Conservation (phyloP, 2,113 vertebrate genomes). For the Calidris pygmaea region DNA sequence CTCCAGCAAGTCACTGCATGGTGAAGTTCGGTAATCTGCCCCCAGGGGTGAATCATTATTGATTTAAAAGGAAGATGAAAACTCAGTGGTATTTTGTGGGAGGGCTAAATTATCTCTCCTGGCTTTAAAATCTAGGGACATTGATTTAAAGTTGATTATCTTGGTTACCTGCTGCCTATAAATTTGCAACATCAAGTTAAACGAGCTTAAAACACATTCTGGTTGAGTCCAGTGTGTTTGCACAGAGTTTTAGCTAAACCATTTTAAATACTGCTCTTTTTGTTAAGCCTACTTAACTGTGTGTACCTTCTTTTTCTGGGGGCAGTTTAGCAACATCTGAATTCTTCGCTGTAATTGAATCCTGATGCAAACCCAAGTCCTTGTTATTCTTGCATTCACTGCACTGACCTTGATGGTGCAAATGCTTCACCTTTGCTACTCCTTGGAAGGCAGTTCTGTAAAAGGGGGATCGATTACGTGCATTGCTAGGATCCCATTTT, state of each 20-base stretch:
- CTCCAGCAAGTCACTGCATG: background rate
- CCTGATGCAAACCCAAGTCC: background rate
- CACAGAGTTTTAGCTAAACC: background rate
- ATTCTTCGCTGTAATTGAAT: background rate
- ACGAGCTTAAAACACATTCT: background rate
- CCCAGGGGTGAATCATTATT: background rate
- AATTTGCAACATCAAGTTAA: background rate
- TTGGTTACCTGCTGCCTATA: slow-evolving; percentile 8
- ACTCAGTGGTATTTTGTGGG: slow-evolving; percentile 1
- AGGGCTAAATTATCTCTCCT: background rate
- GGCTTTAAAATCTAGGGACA: background rate
- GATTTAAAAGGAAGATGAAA: slow-evolving; percentile 31
- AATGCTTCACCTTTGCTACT: background rate
- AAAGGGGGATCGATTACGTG: background rate
- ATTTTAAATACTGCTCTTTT: background rate
- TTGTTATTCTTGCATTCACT: background rate
- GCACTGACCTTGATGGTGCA: background rate
- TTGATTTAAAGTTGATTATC: slow-evolving; percentile 6
- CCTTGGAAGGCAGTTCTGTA: background rate
- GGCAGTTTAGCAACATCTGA: background rate
- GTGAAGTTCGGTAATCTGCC: background rate
- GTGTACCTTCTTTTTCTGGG: background rate
- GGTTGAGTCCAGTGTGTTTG: background rate
- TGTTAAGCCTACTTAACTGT: background rate
- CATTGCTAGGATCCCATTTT: background rate